Percentiles rank a stretch among this genome's conserved stretches.
Evolutionary conservation across 2,888 invertebrate genomes (phyloP).

Genomic region (Iselma pallidipennis): DNA sequence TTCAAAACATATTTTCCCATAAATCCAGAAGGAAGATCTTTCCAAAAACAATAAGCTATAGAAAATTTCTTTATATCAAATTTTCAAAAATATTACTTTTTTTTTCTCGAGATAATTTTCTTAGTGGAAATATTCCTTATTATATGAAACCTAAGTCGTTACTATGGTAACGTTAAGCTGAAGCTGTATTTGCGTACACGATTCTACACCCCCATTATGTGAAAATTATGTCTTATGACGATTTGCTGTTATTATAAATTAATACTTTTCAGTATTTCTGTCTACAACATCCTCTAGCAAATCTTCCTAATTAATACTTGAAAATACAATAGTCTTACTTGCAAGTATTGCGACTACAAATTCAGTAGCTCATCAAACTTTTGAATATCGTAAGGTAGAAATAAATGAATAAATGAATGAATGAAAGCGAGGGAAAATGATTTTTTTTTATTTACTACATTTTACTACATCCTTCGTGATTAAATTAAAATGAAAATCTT

Average conservation of each 20-base stretch:
- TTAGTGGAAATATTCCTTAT: constrained; percentile 22
- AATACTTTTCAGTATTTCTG: background rate
- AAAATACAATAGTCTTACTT: background rate
- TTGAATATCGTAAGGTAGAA: background rate
- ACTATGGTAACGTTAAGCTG: constrained; percentile 38
- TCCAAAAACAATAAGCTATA: too few species aligned
- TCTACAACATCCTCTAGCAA: background rate
- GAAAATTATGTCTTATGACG: constrained; percentile 33
- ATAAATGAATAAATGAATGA: background rate
- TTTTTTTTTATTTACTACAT: too few species aligned
- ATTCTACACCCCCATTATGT: constrained; percentile 37
- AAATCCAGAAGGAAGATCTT: too few species aligned
- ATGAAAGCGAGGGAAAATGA: too few species aligned
- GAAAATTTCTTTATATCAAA: too few species aligned
- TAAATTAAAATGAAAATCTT: too few species aligned
- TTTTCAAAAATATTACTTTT: too few species aligned
- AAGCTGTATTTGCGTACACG: constrained; percentile 31
- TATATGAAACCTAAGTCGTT: constrained; percentile 34
- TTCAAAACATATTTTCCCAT: constrained; percentile 10
- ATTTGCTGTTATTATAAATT: constrained; percentile 18
- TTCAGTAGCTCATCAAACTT: background rate
- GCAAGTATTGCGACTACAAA: background rate
- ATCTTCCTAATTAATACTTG: background rate
- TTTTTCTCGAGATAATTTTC: constrained; percentile 12
- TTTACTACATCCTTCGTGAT: too few species aligned